phyloP scores from a whole-genome alignment of 2,113 vertebrate genomes.

The Ictalurus punctatus region DNA sequence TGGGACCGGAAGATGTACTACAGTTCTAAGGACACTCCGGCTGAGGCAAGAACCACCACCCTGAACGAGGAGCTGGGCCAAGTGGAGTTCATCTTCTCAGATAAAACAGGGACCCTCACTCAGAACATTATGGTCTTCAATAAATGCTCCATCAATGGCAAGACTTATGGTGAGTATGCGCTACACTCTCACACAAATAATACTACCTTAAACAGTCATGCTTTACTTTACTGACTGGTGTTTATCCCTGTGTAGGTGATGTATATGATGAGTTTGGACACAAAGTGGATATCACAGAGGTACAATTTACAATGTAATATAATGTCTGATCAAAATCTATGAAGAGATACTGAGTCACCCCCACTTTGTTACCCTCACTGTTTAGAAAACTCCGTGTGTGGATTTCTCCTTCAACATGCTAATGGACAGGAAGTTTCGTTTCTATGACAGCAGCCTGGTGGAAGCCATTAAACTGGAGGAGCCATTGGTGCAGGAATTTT shows the following conservation, averaged over 20 bases:
- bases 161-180: slow-evolving; percentile 61
- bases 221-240: neutral
- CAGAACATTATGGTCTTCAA: slow-evolving; percentile 77
- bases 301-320: slow-evolving; percentile 45
- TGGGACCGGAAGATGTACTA: slow-evolving; percentile 75
- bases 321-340: neutral
- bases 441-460: slow-evolving; percentile 71
- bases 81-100: slow-evolving; percentile 74
- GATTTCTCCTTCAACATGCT: slow-evolving; percentile 70
- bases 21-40: slow-evolving; percentile 60
- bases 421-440: slow-evolving; percentile 66
- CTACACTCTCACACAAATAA: neutral
- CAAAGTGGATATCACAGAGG: slow-evolving; percentile 76
- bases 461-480: slow-evolving; percentile 72
- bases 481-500: slow-evolving; percentile 72
- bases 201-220: neutral
- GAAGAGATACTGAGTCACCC: slow-evolving; percentile 16
- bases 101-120: slow-evolving; percentile 75
- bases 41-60: slow-evolving; percentile 71
- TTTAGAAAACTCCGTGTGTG: slow-evolving; percentile 67
- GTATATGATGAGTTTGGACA: slow-evolving; percentile 70
- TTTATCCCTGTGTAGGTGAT: slow-evolving; percentile 67
- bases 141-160: slow-evolving; percentile 74
- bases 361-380: slow-evolving; percentile 25
- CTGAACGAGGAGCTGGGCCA: slow-evolving; percentile 75